Base-by-base conservation (phyloP, 2,113 vertebrate species). In the Halichoeres trimaculatus region DNA sequence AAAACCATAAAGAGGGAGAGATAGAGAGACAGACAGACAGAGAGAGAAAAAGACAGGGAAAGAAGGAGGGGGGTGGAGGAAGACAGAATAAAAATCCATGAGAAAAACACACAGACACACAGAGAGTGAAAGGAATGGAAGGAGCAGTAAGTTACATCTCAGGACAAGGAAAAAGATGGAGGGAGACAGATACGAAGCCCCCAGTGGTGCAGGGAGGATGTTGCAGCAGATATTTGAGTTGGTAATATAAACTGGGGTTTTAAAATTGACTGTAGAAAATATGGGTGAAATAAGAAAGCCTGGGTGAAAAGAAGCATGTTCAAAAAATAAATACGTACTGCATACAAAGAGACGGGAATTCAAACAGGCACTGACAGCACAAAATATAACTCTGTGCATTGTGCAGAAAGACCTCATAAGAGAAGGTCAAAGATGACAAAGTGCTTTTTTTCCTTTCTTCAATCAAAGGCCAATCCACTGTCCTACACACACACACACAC, bases 391-490 rank as follows among this genome's bases (percentile, higher is more conserved):
- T 73, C n/a, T 62, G 23, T 24, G 70, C 43, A 84, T 47, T 48
- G 55, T 52, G 67, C 62, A 60, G 43, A 59, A 74, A 45, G 54
- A 62, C 76, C 54, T 74, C 23, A 63, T 71, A 72, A 16, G 14
- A 60, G 76, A 89, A 91, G 90, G 90, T 90, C 90, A 91, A 75
- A 80, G 69, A 83, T 73, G 83, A 85, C 84, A 80, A 67, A 74
- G 48, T 73, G 61, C 69, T 8, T 66, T 59, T 74, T 66, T 65
- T 61, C 26, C 55, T 60, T 53, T 47, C 56, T 53, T 54, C 52
- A 10, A 63, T 71, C 62, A 45, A 74, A 78, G 80, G 59, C 26
- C 54, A 63, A 65, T 73, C 60, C 63, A 43, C 80, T 74, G 54
- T 63, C 59, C 62, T 74, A 72, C 17, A 62, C 67, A 45, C 43